phyloP scores from a whole-genome alignment of 2,797 vertebrate species.

The Varecia variegata region DNA sequence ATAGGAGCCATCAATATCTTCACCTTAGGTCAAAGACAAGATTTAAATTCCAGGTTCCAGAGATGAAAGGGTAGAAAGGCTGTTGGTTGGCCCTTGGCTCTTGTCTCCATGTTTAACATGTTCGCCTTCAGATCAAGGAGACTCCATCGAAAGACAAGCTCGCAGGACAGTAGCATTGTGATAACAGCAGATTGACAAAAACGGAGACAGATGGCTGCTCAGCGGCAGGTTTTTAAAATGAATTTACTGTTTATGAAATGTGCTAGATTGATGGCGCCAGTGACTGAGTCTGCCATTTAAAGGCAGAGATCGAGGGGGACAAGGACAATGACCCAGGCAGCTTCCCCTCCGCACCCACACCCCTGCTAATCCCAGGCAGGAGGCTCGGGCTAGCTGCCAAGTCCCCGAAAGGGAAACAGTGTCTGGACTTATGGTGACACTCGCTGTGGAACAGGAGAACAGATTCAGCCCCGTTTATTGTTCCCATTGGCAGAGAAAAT shows the following conservation, averaged over 20 bases:
- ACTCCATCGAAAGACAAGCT: constrained; percentile 36
- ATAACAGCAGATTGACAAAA: constrained; percentile 63
- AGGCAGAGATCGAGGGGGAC: constrained; percentile 8
- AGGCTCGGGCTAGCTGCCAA: not conserved
- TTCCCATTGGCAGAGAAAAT: not conserved
- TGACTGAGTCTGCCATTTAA: constrained; percentile 30
- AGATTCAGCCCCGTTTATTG: not conserved
- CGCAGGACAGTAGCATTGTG: not conserved
- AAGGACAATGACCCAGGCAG: constrained; percentile 14
- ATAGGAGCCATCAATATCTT: constrained; percentile 57
- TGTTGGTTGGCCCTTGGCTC: constrained; percentile 40
- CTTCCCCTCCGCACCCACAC: not conserved
- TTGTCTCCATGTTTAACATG: constrained; percentile 11
- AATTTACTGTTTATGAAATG: constrained; percentile 75
- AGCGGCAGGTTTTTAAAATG: constrained; percentile 72
- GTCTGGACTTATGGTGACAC: not conserved
- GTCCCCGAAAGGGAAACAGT: not conserved
- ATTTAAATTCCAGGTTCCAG: constrained; percentile 52
- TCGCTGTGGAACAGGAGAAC: not conserved
- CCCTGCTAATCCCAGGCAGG: not conserved
- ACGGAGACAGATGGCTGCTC: constrained; percentile 80
- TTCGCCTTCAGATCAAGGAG: constrained; percentile 60
- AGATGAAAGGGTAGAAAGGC: constrained; percentile 41
- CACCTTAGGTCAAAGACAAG: constrained; percentile 52
- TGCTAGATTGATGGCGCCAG: constrained; percentile 68